These are phyloP conservation scores for Lethenteron camtschaticum DNA, from an alignment of 2,113 vertebrate species.

Conservation along the genomic window DNA sequence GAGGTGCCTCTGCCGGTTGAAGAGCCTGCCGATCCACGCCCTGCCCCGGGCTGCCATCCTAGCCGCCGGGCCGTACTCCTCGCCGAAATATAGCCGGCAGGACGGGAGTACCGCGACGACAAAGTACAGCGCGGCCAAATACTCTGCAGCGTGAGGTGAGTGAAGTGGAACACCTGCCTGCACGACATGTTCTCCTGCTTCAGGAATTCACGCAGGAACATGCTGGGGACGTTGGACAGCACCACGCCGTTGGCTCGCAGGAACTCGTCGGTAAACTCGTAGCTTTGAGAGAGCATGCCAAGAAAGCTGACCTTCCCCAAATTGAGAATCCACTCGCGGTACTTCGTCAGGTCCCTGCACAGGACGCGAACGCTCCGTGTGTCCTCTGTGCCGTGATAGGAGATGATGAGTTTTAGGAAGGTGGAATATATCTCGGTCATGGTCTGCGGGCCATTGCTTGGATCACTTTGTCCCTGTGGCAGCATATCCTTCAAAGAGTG, in stretches of 20 bases:
- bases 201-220: conserved; percentile 13
- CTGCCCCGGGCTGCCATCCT: too few species aligned
- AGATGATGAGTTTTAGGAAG: conserved; percentile 17
- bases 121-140: conserved; percentile 22
- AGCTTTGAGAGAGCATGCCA: conserved; percentile 5
- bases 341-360: conserved; percentile 4
- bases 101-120: conserved; percentile 11
- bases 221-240: conserved; percentile 8
- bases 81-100: too few species aligned
- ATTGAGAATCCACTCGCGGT: conserved; percentile 13
- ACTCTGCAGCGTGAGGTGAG: conserved; percentile 22
- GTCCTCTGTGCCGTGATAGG: not conserved
- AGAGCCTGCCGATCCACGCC: conserved; percentile 6
- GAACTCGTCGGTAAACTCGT: conserved; percentile 13
- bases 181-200: conserved; percentile 4
- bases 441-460: conserved; percentile 19
- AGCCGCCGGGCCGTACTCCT: conserved; percentile 8
- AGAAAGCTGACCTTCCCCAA: conserved; percentile 17
- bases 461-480: conserved; percentile 4
- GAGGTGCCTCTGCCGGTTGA: not conserved
- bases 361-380: too few species aligned
- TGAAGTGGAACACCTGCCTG: conserved; percentile 17
- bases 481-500: conserved; percentile 16
- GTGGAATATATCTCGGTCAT: conserved; percentile 22
- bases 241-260: conserved; percentile 15